phyloP scores from a whole-genome alignment of 2,113 vertebrate species.

The Rhabdomys dilectus region DNA sequence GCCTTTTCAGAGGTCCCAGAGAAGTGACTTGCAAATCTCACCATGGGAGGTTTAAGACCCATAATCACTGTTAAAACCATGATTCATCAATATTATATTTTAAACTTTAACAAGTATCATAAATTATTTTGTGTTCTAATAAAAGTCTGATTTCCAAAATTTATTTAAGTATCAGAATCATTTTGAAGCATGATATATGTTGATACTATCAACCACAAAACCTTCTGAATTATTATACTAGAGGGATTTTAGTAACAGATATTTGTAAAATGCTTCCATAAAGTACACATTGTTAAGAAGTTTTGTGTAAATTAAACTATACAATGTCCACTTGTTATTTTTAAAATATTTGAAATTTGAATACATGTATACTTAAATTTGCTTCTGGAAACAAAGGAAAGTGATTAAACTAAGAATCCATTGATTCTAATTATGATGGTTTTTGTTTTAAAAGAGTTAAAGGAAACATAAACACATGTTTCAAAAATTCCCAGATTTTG shows the following conservation, averaged over 20 bases:
- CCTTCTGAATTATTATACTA: neutral
- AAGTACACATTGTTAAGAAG: neutral
- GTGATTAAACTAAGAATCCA: neutral
- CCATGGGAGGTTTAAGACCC: accelerated
- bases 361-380: neutral
- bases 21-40: conserved; percentile 18
- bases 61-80: neutral
- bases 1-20: conserved; percentile 35
- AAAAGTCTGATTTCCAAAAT: conserved; percentile 37
- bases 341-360: conserved; percentile 23
- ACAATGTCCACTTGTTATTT: neutral
- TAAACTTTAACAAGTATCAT: conserved; percentile 39
- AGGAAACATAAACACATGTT: neutral
- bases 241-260: neutral
- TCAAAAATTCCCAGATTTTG: conserved; percentile 20
- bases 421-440: neutral
- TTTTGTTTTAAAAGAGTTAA: neutral
- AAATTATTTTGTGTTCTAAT: neutral
- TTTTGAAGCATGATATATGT: neutral
- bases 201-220: neutral
- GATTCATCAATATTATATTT: neutral
- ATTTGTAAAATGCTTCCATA: neutral
- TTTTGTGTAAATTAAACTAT: neutral
- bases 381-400: neutral
- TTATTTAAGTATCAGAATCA: neutral